Conservation (phyloP, 2,113 vertebrate species). For the Syrrhaptes paradoxus region DNA sequence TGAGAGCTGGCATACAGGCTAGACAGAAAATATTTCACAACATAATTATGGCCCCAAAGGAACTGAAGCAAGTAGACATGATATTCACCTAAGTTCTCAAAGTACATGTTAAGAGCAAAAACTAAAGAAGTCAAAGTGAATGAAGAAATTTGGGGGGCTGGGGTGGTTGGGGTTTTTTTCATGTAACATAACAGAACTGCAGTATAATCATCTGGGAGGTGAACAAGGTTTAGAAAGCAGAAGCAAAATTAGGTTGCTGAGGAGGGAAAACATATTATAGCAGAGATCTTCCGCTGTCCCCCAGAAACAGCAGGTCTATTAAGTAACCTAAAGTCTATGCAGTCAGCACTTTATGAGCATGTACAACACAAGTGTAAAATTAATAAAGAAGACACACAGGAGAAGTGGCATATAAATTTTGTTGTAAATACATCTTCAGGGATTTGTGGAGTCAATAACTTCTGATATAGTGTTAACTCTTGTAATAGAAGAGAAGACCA, state of each 20-base stretch:
- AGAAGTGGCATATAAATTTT: neutral
- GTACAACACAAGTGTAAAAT: conserved; percentile 6
- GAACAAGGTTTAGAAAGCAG: neutral
- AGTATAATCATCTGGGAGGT: neutral
- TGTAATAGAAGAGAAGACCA: neutral
- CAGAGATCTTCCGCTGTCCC: neutral
- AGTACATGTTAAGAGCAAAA: neutral
- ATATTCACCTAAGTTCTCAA: neutral
- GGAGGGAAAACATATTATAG: neutral
- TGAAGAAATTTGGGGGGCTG: neutral
- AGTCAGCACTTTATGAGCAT: neutral
- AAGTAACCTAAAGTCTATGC: neutral
- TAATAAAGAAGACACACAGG: conserved; percentile 10
- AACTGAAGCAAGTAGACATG: neutral
- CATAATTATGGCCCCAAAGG: neutral
- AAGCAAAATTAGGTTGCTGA: neutral
- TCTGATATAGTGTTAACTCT: neutral
- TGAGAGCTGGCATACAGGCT: neutral
- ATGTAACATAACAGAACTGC: neutral
- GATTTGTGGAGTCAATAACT: neutral
- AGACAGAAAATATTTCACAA: neutral
- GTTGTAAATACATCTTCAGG: neutral
- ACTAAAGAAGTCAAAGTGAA: neutral
- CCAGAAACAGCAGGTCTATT: neutral
- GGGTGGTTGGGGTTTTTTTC: no score